These are phyloP conservation scores for Herminia tarsipennalis DNA, from an alignment of 2,888 invertebrate genomes.

Conservation along the genomic window DNA sequence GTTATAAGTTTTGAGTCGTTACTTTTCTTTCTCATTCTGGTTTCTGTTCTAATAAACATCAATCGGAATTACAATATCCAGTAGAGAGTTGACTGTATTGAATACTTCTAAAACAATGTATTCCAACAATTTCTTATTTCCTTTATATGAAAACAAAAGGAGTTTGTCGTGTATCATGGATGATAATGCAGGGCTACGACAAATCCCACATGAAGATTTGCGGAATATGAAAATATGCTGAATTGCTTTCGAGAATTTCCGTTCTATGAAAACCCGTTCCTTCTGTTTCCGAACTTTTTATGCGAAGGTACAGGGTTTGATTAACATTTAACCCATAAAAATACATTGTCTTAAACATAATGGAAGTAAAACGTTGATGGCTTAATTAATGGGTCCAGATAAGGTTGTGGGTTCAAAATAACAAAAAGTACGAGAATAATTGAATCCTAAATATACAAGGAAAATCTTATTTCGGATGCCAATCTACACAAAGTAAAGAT, in stretches of 20 bases:
- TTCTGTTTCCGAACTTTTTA: not conserved
- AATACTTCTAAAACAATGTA: not conserved
- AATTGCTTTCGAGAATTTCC: not conserved
- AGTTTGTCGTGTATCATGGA: conserved; percentile 1
- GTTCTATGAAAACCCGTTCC: not conserved
- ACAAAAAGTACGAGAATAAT: not conserved
- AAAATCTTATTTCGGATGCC: conserved; percentile 1
- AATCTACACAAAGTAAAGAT: not conserved
- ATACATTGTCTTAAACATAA: not conserved
- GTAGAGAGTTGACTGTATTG: not conserved
- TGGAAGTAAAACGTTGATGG: not conserved
- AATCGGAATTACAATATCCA: not conserved
- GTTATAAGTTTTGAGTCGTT: no score
- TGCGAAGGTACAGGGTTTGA: not conserved
- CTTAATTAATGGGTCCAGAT: no score
- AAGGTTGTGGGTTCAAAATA: not conserved
- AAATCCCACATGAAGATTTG: conserved; percentile 2
- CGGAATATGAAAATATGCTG: conserved; percentile 10
- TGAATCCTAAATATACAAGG: conserved; percentile 2
- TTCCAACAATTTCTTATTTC: not conserved
- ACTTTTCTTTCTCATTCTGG: no score
- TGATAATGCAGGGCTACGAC: not conserved
- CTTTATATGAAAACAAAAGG: not conserved
- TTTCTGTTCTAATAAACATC: not conserved
- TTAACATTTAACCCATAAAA: not conserved